Conservation (phyloP, 2,797 vertebrate species). For the Ibycter americanus region DNA sequence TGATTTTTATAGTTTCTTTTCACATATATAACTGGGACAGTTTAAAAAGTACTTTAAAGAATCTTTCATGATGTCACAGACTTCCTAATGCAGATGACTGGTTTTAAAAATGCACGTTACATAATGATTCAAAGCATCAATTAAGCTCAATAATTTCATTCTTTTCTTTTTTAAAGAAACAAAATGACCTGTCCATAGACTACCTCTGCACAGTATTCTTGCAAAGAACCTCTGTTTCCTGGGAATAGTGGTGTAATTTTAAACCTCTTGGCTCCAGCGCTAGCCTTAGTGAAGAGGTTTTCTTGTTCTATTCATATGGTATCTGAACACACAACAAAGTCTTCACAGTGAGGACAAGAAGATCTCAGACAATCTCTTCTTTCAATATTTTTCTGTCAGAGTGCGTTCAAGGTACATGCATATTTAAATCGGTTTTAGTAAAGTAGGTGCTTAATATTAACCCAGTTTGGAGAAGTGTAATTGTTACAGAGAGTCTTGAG, state of each 20-base stretch:
- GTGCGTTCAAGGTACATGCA: neutral
- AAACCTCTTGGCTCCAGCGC: neutral
- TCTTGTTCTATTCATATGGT: neutral
- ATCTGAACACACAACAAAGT: neutral
- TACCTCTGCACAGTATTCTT: neutral
- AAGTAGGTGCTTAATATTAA: neutral
- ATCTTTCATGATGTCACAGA: constrained; percentile 8
- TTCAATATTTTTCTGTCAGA: neutral
- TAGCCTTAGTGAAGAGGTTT: neutral
- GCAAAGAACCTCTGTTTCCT: neutral
- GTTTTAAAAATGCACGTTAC: neutral
- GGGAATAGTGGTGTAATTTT: neutral
- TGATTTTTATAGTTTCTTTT: constrained; percentile 59
- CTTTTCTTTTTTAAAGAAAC: neutral
- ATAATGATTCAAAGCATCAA: neutral
- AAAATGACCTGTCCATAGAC: neutral
- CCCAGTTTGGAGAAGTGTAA: neutral
- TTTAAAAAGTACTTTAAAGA: constrained; percentile 19
- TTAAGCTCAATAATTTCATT: neutral
- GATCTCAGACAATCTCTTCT: neutral
- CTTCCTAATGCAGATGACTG: neutral
- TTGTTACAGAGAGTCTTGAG: neutral
- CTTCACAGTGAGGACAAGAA: neutral
- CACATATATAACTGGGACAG: constrained; percentile 52
- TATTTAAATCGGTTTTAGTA: neutral